Base-by-base conservation (phyloP, 2,888 invertebrate species). In the Drosophila affinis region DNA sequence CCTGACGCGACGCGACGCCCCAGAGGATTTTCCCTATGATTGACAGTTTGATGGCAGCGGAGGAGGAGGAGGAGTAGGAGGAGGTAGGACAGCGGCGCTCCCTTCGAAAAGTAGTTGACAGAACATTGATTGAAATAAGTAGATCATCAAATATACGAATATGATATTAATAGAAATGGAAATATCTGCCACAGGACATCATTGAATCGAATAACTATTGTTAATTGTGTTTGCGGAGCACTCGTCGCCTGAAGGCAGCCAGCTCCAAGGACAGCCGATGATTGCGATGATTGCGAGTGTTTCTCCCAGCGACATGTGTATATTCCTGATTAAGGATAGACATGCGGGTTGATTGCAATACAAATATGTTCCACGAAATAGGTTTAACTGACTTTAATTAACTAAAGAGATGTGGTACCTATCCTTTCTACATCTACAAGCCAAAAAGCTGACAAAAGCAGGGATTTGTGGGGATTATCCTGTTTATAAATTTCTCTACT, bases 201-300 rank as follows among this genome's bases (percentile, higher is more conserved):
- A 7, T 7, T 39, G 39, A 12, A 78, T 68, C 76, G 64, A 59
- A 61, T 78, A 79, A 79, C 87, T 72, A 76, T 75, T 87, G 75
- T 79, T 86, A 86, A 88, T 87, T 79, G 73, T 88, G 84, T 86
- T 88, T 86, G 67, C 72, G 17, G 54, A 79, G 74, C 81, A 79
- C 87, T 88, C 76, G 72, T 60, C 55, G 70, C 62, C 58, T 34
- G 46, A 71, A 65, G 78, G 57, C 72, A 74, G 52, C 2, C 39
- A n/a, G n/a, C 24, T 5, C 24, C 24, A 24, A 24, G 24, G 24
- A 24, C 24, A 5, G 4, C 24, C 24, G 24, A 24, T 4, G 24
- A 24, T 4, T 24, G 24, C 24, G 4, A n/a, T n/a, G n/a, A n/a
- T 0, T 24, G 5, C 24, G 24, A 24, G 24, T 24, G 5, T 5